Percentiles rank a stretch among this genome's conserved stretches.
phyloP scores from a whole-genome alignment of 2,113 vertebrate genomes.

The Marmota flaviventris region DNA sequence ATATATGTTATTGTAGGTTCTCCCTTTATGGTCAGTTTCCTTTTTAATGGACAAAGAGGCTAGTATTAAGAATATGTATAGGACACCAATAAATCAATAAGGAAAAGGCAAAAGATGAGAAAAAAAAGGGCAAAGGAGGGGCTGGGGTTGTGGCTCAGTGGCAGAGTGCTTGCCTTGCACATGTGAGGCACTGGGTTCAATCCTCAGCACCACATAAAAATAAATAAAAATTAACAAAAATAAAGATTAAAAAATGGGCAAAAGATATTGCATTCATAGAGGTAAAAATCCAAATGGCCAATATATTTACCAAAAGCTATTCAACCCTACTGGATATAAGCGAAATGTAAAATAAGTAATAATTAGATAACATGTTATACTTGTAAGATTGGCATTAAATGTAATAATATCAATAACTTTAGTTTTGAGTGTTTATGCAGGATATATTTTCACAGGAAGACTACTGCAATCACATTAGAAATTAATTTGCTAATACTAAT shows the following conservation, averaged over 20 bases:
- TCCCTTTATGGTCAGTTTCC: no score
- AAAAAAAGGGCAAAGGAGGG: not conserved
- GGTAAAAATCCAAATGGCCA: slow-evolving; percentile 31
- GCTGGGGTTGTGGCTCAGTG: no score
- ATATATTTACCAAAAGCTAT: slow-evolving; percentile 14
- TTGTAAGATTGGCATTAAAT: not conserved
- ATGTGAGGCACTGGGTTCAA: no score
- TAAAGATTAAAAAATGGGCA: not conserved
- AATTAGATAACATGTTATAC: slow-evolving; percentile 1
- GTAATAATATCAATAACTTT: not conserved
- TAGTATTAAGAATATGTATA: not conserved
- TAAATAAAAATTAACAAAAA: not conserved
- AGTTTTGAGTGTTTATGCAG: not conserved
- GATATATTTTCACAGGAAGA: not conserved
- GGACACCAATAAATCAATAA: not conserved
- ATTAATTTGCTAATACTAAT: slow-evolving; percentile 8
- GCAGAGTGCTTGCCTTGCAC: no score
- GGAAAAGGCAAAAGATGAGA: slow-evolving; percentile 21
- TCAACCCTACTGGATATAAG: not conserved
- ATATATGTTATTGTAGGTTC: slow-evolving; percentile 10
- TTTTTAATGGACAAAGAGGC: not conserved
- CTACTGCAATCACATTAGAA: not conserved
- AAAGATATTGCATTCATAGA: slow-evolving; percentile 23
- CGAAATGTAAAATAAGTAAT: slow-evolving; percentile 8
- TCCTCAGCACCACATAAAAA: not conserved